Conservation (phyloP, 2,888 invertebrate genomes). For the Villa cingulata region DNA sequence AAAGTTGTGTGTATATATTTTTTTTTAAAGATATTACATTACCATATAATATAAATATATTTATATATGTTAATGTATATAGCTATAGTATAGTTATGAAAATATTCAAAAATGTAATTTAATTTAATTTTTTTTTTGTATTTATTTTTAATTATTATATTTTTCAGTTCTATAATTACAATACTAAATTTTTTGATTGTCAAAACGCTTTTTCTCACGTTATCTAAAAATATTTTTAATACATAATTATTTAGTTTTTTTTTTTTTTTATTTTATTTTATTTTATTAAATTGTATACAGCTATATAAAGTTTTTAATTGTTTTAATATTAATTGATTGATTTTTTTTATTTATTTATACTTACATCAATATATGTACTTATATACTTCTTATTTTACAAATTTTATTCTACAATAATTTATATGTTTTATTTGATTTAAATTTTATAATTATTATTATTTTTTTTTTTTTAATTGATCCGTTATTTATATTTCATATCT, state of each 20-base stretch:
- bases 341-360: neutral
- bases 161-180: neutral
- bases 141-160: neutral
- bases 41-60: too few relatives aligned
- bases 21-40: slow-evolving; percentile 1
- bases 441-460: too few relatives aligned
- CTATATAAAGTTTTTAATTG: slow-evolving; percentile 1
- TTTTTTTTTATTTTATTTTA: too few relatives aligned
- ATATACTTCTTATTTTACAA: too few relatives aligned
- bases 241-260: too few relatives aligned
- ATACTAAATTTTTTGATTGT: slow-evolving; percentile 29
- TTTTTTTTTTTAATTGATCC: too few relatives aligned
- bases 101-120: slow-evolving; percentile 9
- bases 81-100: slow-evolving; percentile 1
- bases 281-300: neutral
- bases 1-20: neutral
- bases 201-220: slow-evolving; percentile 35
- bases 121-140: slow-evolving; percentile 12
- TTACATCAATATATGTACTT: neutral
- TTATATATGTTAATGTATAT: too few relatives aligned
- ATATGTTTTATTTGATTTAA: too few relatives aligned
- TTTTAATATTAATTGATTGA: neutral
- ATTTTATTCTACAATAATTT: too few relatives aligned
- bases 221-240: slow-evolving; percentile 4
- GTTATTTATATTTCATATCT: too few relatives aligned